Evolutionary conservation across 2,888 invertebrate genomes (phyloP).

Genomic region (Loripinus fragilis): DNA sequence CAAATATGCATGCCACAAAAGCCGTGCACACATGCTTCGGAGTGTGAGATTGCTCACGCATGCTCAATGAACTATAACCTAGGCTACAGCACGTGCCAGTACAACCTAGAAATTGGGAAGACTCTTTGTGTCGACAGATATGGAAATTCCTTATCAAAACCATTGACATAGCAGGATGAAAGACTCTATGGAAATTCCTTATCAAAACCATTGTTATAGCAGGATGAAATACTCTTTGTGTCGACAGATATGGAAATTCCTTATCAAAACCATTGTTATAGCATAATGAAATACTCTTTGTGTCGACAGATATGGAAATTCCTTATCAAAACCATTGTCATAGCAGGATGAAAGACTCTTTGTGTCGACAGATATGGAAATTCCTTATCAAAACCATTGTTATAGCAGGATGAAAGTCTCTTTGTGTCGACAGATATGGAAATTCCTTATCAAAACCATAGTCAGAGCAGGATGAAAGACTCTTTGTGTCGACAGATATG

Average conservation of each 20-base stretch:
- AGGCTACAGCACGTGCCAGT: slow-evolving; percentile 78
- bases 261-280: slow-evolving; percentile 36
- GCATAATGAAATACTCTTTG: slow-evolving; percentile 73
- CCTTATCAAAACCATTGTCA: slow-evolving; percentile 43
- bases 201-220: no score
- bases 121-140: slow-evolving; percentile 73
- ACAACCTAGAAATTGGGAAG: slow-evolving; percentile 78
- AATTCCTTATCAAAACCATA: slow-evolving; percentile 52
- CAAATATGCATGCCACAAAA: slow-evolving; percentile 75
- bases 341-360: slow-evolving; percentile 67
- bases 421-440: slow-evolving; percentile 74
- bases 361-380: slow-evolving; percentile 74
- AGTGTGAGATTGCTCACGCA: slow-evolving; percentile 68
- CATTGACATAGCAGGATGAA: slow-evolving; percentile 15
- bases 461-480: slow-evolving; percentile 64
- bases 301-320: slow-evolving; percentile 71
- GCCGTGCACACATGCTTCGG: slow-evolving; percentile 65
- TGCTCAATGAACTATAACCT: slow-evolving; percentile 78
- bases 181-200: no score
- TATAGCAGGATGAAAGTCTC: slow-evolving; percentile 64
- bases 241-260: slow-evolving; percentile 71
- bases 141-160: slow-evolving; percentile 62
- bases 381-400: slow-evolving; percentile 46
- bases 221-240: slow-evolving; percentile 75
- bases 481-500: slow-evolving; percentile 72